Conservation (phyloP, 2,113 vertebrate species). For the Dasypus novemcinctus region DNA sequence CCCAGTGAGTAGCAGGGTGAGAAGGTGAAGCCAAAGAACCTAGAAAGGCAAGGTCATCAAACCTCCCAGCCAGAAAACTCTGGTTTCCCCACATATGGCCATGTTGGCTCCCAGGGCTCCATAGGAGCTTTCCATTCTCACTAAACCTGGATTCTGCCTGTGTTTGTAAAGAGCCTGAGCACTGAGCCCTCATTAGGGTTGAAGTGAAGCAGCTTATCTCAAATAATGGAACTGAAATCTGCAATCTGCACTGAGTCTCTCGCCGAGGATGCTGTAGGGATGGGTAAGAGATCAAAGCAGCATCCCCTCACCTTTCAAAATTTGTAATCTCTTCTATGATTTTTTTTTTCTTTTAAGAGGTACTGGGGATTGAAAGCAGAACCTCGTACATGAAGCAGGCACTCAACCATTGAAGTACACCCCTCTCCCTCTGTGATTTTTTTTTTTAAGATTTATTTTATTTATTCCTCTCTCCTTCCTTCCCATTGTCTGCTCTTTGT, state of each 20-base stretch:
- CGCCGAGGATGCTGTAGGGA: background rate
- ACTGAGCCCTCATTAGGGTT: background rate
- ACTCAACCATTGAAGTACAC: too few relatives aligned
- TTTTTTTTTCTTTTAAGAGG: background rate
- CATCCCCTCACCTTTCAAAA: background rate
- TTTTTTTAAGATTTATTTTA: too few relatives aligned
- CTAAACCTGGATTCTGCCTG: background rate
- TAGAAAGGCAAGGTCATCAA: background rate
- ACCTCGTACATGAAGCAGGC: too few relatives aligned
- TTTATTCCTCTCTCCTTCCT: too few relatives aligned
- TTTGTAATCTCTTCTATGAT: background rate
- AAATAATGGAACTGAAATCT: background rate
- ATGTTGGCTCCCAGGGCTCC: background rate
- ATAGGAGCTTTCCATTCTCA: too few relatives aligned
- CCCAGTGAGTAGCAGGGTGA: background rate
- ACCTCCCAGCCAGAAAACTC: background rate
- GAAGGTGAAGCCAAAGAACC: background rate
- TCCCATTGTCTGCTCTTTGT: too few relatives aligned
- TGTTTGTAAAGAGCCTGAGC: background rate
- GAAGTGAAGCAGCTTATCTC: background rate
- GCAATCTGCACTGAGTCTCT: background rate
- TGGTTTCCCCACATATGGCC: background rate
- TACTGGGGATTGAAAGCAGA: too few relatives aligned
- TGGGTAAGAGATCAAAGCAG: background rate
- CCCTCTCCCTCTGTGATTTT: too few relatives aligned